phyloP scores from a whole-genome alignment of 2,113 vertebrate genomes.

The Miniopterus natalensis region DNA sequence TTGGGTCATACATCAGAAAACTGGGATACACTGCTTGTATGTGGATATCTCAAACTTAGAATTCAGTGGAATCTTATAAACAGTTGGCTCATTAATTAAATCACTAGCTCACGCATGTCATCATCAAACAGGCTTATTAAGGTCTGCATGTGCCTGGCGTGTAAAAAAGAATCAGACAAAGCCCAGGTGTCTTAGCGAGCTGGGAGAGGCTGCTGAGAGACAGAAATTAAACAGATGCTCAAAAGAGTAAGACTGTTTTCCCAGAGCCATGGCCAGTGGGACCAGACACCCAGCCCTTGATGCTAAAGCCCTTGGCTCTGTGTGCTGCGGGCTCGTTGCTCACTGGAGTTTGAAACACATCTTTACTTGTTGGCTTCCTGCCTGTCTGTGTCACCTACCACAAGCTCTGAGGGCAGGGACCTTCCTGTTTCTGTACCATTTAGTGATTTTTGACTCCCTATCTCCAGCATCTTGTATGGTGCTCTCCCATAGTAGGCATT shows the following conservation, averaged over 20 bases:
- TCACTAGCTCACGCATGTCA: neutral
- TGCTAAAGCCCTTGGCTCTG: neutral
- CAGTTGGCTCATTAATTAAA: conserved; percentile 32
- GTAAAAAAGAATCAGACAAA: neutral
- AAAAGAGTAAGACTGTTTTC: neutral
- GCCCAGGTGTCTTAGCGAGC: neutral
- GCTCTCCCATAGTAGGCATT: neutral
- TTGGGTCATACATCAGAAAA: neutral
- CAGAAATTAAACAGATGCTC: neutral
- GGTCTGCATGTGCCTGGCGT: neutral
- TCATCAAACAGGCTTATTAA: neutral
- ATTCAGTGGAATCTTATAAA: neutral
- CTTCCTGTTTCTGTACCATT: neutral
- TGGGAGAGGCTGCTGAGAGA: neutral
- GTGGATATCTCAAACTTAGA: conserved; percentile 21
- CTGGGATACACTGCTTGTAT: neutral
- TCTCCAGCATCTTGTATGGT: neutral
- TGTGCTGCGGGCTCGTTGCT: neutral
- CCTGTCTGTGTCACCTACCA: neutral
- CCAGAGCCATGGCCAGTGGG: neutral
- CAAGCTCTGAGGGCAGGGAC: neutral
- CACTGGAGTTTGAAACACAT: neutral
- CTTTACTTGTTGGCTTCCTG: neutral
- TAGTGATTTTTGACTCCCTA: neutral
- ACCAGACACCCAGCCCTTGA: neutral